Percentiles rank a stretch among this genome's conserved stretches.
These are phyloP conservation scores for Encarsia formosa DNA, from an alignment of 2,888 invertebrate species.

Conservation along the genomic window DNA sequence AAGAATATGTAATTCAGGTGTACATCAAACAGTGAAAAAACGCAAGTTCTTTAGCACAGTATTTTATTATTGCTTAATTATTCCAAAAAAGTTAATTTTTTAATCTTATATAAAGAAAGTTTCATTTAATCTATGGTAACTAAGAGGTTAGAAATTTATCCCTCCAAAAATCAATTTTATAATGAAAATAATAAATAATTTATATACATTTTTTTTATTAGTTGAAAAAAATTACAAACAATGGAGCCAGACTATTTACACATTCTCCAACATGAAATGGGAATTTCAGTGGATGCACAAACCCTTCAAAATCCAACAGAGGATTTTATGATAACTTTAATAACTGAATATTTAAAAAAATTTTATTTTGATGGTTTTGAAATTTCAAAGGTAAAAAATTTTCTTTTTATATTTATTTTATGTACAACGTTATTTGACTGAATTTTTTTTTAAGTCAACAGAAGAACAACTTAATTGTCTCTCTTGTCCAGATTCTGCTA, in stretches of 20 bases:
- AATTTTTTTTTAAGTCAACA: conserved; percentile 28
- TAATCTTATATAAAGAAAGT: too few species aligned
- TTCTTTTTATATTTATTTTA: background rate
- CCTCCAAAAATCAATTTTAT: too few species aligned
- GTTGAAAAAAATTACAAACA: conserved; percentile 6
- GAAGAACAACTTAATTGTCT: conserved; percentile 26
- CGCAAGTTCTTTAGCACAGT: too few species aligned
- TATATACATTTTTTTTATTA: background rate
- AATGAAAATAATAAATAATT: background rate
- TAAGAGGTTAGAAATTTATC: too few species aligned
- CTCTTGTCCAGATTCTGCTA: conserved; percentile 25
- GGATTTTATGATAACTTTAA: conserved; percentile 29
- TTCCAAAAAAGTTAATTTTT: too few species aligned
- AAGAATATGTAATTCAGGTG: too few species aligned
- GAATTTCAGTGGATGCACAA: conserved; percentile 25
- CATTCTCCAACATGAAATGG: conserved; percentile 22
- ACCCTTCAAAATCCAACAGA: conserved; percentile 32
- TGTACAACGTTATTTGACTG: too few species aligned
- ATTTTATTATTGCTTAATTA: too few species aligned
- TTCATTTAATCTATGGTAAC: too few species aligned
- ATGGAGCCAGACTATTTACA: conserved; percentile 34
- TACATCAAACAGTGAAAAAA: too few species aligned
- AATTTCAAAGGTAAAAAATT: conserved; percentile 28
- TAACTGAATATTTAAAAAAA: conserved; percentile 30
- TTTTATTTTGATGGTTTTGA: conserved; percentile 29